Evolutionary conservation across 2,888 invertebrate species (phyloP).

Genomic region (Syritta pipiens): DNA sequence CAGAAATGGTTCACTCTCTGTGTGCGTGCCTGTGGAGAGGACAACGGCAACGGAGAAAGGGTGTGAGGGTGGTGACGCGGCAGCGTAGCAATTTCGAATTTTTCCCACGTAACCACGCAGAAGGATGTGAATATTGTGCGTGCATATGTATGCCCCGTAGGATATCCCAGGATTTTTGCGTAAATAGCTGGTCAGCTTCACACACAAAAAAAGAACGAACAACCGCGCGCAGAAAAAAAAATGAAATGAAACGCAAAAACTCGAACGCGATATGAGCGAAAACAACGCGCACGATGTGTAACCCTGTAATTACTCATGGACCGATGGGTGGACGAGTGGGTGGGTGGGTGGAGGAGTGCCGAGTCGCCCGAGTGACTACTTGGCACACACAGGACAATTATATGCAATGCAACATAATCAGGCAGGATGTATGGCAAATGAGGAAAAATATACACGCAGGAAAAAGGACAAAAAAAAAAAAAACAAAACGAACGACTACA

Average conservation of each 20-base stretch:
- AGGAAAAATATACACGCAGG: conserved; percentile 42
- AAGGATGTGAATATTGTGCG: conserved; percentile 61
- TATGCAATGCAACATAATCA: conserved; percentile 62
- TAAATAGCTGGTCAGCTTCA: conserved; percentile 56
- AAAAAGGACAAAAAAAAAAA: conserved; percentile 29
- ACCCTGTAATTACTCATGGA: conserved; percentile 63
- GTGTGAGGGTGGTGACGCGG: conserved; percentile 11
- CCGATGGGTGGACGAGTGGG: background rate
- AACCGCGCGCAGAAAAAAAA: conserved; percentile 12
- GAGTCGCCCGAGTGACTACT: conserved; percentile 7
- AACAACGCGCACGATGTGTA: conserved; percentile 52
- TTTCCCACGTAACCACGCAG: conserved; percentile 67
- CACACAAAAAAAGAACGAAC: conserved; percentile 13
- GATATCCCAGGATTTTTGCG: conserved; percentile 65
- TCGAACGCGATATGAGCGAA: conserved; percentile 23
- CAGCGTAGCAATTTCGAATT: conserved; percentile 51
- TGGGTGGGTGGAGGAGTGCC: background rate
- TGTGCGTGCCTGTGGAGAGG: conserved; percentile 51
- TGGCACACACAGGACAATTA: conserved; percentile 50
- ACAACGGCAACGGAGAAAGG: too few relatives aligned
- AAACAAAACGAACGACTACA: background rate
- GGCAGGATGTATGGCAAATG: conserved; percentile 62
- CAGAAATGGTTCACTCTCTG: conserved; percentile 41
- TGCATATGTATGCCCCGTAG: conserved; percentile 53
- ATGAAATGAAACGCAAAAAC: background rate